Percentiles rank a stretch among this genome's conserved stretches.
phyloP scores from a whole-genome alignment of 92 coral and sea anemone genomes.

The Bergia sp. region DNA sequence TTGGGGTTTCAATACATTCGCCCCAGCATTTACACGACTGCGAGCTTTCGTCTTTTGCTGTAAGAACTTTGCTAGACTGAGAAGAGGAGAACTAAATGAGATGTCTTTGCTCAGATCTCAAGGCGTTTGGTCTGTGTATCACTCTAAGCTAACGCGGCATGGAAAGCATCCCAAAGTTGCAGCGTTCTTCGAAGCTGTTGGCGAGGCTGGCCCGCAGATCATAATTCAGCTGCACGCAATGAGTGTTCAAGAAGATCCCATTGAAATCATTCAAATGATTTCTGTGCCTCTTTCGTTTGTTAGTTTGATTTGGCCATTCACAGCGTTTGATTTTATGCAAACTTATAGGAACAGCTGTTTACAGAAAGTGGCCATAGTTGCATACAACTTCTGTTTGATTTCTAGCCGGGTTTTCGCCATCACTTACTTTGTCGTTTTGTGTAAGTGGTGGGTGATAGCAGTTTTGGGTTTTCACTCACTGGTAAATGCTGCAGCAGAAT shows the following conservation, averaged over 20 bases:
- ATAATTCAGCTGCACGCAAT: slow-evolving; percentile 63
- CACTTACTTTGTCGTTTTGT: slow-evolving; percentile 32
- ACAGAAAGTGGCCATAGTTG: slow-evolving; percentile 3
- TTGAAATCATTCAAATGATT: slow-evolving; percentile 54
- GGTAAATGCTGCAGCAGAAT: neutral
- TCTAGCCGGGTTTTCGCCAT: slow-evolving; percentile 44
- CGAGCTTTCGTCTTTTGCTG: slow-evolving; percentile 23
- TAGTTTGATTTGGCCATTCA: slow-evolving; percentile 51
- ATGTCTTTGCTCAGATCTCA: neutral
- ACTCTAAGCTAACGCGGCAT: neutral
- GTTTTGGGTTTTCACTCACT: slow-evolving; percentile 29
- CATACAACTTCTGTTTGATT: neutral
- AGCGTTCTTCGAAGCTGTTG: slow-evolving; percentile 44
- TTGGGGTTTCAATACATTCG: slow-evolving; percentile 38
- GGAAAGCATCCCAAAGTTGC: neutral
- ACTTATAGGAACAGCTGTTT: neutral
- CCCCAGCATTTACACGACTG: slow-evolving; percentile 24
- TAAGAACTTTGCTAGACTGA: slow-evolving; percentile 1
- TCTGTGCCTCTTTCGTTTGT: slow-evolving; percentile 59
- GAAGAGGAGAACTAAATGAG: neutral
- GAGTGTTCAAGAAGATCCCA: slow-evolving; percentile 40
- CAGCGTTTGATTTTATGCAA: slow-evolving; percentile 13
- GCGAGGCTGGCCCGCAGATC: slow-evolving; percentile 64
- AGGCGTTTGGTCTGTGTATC: neutral
- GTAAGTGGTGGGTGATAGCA: slow-evolving; percentile 39